Conservation (phyloP, 1,140 invertebrate genomes). For the Samia ricini region DNA sequence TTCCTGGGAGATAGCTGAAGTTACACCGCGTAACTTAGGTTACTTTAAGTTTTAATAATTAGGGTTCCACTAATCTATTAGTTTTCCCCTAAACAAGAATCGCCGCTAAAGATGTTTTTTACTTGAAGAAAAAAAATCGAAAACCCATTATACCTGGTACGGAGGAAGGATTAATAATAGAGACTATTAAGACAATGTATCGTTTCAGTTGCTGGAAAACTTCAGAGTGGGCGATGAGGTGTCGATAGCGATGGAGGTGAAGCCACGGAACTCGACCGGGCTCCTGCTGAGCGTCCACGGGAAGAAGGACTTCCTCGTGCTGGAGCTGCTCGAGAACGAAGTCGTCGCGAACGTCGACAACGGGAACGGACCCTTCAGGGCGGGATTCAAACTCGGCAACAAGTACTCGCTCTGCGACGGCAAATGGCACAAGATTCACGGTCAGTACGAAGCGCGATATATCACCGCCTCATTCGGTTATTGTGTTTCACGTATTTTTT, state of each 20-base stretch:
- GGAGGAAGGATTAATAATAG: too few relatives aligned
- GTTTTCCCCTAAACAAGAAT: too few relatives aligned
- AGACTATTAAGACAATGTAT: background rate
- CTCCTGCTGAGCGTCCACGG: slow-evolving; percentile 90
- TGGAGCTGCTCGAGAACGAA: slow-evolving; percentile 92
- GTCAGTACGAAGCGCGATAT: slow-evolving; percentile 81
- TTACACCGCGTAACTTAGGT: too few relatives aligned
- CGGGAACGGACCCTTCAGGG: slow-evolving; percentile 87
- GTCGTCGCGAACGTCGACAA: slow-evolving; percentile 91
- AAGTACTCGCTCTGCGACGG: slow-evolving; percentile 93
- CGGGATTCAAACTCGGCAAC: slow-evolving; percentile 84
- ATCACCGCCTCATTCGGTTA: too few relatives aligned
- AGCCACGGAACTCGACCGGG: slow-evolving; percentile 90
- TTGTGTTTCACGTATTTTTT: too few relatives aligned
- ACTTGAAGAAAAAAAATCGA: too few relatives aligned
- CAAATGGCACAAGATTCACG: slow-evolving; percentile 93
- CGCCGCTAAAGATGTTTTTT: too few relatives aligned
- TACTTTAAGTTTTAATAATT: too few relatives aligned
- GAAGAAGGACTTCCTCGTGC: slow-evolving; percentile 87
- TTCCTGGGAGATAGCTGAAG: too few relatives aligned
- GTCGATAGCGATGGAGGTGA: slow-evolving; percentile 91
- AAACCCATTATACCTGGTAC: too few relatives aligned
- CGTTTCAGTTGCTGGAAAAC: slow-evolving; percentile 79
- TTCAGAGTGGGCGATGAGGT: slow-evolving; percentile 89
- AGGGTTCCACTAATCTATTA: too few relatives aligned